These are phyloP conservation scores for Peribatodes rhomboidaria DNA, from an alignment of 2,888 invertebrate genomes.

Conservation along the genomic window DNA sequence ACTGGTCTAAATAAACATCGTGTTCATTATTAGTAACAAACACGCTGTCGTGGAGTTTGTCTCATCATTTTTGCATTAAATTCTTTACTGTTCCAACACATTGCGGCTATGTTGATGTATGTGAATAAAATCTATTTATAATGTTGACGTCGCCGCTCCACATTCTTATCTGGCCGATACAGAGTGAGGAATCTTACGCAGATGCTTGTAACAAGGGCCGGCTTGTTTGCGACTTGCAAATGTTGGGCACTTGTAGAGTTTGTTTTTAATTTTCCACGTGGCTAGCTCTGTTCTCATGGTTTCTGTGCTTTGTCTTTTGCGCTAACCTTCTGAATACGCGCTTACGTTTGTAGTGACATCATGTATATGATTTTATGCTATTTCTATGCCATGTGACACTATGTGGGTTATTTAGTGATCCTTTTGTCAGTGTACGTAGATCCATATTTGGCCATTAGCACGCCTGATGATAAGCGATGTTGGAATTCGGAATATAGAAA, in stretches of 20 bases:
- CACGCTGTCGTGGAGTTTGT: slow-evolving; percentile 7
- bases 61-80: slow-evolving; percentile 13
- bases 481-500: not conserved
- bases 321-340: not conserved
- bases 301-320: not conserved
- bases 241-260: slow-evolving; percentile 1
- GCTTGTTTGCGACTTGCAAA: slow-evolving; percentile 13
- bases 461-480: too few species aligned
- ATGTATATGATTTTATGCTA: too few species aligned
- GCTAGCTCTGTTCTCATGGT: not conserved
- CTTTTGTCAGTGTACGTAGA: too few species aligned
- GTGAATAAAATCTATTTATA: slow-evolving; percentile 84
- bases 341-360: too few species aligned
- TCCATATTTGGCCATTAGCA: too few species aligned
- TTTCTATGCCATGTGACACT: too few species aligned
- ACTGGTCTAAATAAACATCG: not conserved
- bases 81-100: slow-evolving; percentile 41
- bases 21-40: not conserved
- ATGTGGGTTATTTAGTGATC: too few species aligned
- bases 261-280: slow-evolving; percentile 23
- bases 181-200: slow-evolving; percentile 67
- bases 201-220: slow-evolving; percentile 53
- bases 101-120: slow-evolving; percentile 61
- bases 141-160: slow-evolving; percentile 79
- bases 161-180: slow-evolving; percentile 80